Base-by-base conservation (phyloP, 2,113 vertebrate species). In the Tonatia bakeri region DNA sequence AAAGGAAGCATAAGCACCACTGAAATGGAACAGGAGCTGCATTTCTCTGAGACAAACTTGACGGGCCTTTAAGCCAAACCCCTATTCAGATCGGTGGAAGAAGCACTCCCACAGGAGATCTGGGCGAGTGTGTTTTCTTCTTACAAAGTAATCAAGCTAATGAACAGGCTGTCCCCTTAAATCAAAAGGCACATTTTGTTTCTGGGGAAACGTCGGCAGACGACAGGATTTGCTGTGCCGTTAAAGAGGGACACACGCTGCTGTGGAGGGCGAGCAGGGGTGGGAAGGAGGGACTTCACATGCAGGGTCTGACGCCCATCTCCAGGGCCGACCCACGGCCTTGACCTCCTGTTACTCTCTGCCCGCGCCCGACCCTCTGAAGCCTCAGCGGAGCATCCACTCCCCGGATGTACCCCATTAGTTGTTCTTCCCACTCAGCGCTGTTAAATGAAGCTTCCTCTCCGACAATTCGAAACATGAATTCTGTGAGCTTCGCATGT, bases 141-240 rank as follows among this genome's bases (percentile, higher is more conserved):
- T 92, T 87, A 73, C 20, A 38, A 87, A 85, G 77, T 96, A 92
- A 97, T 91, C 86, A 94, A 82, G 69, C 67, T 70, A 69, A 81
- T 36, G 72, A 80, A 82, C 81, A 88, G 45, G 72, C 61, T 52
- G 54, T 75, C 81, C 94, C 85, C 79, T 80, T 56, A 80, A 64
- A 94, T 3, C 22, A 47, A 89, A 82, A 95, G 88, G 82, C 75
- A 54, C 11, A 12, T 40, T 86, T 75, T 76, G 64, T 92, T 77
- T 94, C 93, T 90, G 79, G 59, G 90, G 81, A 82, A 91, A 94
- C 45, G 91, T 92, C 84, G 59, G 59, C 76, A 65, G 54, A 87
- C 86, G 43, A 87, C 82, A 64, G 80, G 64, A 95, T 75, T 88
- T 92, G 88, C 47, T n/a, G 65, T 22, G 70, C 65, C 56, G n/a